These are phyloP conservation scores for Varanus salvator DNA, from an alignment of 2,113 vertebrate genomes.

Conservation along the genomic window DNA sequence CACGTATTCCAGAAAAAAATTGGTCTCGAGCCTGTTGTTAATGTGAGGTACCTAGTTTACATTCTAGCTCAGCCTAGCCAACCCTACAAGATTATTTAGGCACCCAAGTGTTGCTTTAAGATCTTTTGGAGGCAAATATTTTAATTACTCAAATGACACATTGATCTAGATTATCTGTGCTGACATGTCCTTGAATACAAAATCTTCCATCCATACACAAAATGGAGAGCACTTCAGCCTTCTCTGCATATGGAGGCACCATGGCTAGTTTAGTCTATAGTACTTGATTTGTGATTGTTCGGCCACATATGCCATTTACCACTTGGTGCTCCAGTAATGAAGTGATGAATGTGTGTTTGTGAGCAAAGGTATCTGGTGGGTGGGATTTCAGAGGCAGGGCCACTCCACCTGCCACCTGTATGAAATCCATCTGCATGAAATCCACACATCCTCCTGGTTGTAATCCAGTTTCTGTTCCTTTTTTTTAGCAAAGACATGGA, in stretches of 20 bases:
- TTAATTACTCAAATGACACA: no score
- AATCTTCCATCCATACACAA: no score
- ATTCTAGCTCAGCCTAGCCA: background rate
- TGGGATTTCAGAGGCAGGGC: background rate
- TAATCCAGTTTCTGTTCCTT: slow-evolving; percentile 50
- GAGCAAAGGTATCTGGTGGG: background rate
- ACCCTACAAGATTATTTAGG: background rate
- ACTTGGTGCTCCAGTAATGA: background rate
- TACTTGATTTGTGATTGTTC: background rate
- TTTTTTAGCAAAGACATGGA: slow-evolving; percentile 58
- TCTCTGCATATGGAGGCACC: background rate
- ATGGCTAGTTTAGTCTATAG: background rate
- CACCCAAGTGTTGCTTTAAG: background rate
- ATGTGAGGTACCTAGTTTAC: background rate
- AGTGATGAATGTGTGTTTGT: background rate
- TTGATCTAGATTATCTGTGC: no score
- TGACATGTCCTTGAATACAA: no score
- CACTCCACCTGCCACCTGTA: slow-evolving; percentile 22
- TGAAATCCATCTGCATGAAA: no score
- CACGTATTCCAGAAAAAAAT: no score
- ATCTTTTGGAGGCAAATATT: background rate
- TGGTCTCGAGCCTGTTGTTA: no score
- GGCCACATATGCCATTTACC: background rate
- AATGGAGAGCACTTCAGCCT: no score
- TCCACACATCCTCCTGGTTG: background rate